Evolutionary conservation across 2,797 vertebrate species (phyloP).

Genomic region (Malurus leucopterus): DNA sequence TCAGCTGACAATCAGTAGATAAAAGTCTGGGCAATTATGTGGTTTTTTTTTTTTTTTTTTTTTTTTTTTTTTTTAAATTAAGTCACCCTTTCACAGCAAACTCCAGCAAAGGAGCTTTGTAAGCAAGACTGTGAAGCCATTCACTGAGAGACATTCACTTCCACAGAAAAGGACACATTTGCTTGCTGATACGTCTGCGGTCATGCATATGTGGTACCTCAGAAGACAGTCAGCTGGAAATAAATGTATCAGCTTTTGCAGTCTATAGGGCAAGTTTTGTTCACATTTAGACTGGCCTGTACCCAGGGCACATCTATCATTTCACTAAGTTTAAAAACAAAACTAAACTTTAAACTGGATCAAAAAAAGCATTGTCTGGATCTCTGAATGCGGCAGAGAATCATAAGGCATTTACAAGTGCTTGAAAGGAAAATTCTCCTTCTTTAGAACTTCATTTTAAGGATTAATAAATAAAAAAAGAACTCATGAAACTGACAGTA

Average conservation of each 20-base stretch:
- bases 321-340: neutral
- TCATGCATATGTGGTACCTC: accelerated
- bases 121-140: neutral
- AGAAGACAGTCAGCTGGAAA: neutral
- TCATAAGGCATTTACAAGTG: neutral
- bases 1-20: constrained; percentile 13
- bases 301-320: neutral
- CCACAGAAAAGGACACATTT: neutral
- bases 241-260: neutral
- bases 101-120: neutral
- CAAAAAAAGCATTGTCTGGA: neutral
- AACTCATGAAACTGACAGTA: neutral
- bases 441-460: neutral
- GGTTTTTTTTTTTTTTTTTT: neutral
- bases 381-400: neutral
- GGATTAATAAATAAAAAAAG: neutral
- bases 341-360: neutral
- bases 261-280: neutral
- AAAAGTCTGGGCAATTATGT: neutral
- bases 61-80: neutral
- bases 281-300: neutral
- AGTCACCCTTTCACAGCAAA: neutral
- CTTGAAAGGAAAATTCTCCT: neutral
- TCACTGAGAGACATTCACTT: neutral
- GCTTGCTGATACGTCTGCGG: neutral